phyloP scores from a whole-genome alignment of 2,888 invertebrate genomes.

The Zaprionus lineosus region DNA sequence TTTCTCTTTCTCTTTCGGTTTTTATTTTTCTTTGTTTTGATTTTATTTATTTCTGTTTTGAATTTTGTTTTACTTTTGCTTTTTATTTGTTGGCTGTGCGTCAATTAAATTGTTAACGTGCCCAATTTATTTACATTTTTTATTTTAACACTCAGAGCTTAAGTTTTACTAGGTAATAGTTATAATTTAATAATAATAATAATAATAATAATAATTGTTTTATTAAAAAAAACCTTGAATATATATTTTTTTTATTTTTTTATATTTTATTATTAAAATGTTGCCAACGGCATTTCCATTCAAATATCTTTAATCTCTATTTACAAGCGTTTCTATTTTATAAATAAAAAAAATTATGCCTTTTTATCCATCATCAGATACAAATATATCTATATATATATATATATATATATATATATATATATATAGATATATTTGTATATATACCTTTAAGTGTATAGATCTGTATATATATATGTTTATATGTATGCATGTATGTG shows the following conservation, averaged over 20 bases:
- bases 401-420: constrained; percentile 23
- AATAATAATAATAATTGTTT: neutral
- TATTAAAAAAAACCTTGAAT: constrained; percentile 45
- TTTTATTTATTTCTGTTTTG: neutral
- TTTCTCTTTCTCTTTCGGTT: constrained; percentile 12
- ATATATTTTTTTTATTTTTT: constrained; percentile 27
- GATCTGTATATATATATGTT: constrained; percentile 14
- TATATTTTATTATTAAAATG: constrained; percentile 50
- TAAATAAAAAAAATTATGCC: constrained; percentile 51
- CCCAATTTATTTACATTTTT: constrained; percentile 58
- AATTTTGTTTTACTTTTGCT: neutral
- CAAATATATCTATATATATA: constrained; percentile 5
- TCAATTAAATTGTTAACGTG: constrained; percentile 63
- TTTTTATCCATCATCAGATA: neutral
- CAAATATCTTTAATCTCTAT: constrained; percentile 55
- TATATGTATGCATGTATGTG: constrained; percentile 26
- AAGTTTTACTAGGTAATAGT: constrained; percentile 43
- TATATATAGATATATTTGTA: constrained; percentile 23
- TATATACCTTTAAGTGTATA: constrained; percentile 8
- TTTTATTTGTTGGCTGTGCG: constrained; percentile 41
- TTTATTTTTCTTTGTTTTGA: neutral
- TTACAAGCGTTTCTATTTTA: constrained; percentile 69
- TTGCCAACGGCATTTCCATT: constrained; percentile 40
- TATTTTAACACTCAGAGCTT: constrained; percentile 75
- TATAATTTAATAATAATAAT: constrained; percentile 20